phyloP scores from a whole-genome alignment of 2,113 vertebrate species.

The Oncorhynchus kisutch region DNA sequence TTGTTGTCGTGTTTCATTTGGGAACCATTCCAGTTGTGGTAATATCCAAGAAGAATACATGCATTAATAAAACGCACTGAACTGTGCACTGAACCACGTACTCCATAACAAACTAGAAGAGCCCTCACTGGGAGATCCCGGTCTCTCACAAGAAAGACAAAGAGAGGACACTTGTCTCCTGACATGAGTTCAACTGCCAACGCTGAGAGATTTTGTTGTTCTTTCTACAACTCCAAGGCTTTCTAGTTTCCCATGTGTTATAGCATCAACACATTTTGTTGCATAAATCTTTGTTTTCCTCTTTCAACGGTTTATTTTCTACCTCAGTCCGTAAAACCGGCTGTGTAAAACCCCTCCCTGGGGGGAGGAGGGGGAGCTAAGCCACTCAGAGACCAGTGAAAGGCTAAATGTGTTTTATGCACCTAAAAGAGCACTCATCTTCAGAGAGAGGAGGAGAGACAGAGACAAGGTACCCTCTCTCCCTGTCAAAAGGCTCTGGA shows the following conservation, averaged over 20 bases:
- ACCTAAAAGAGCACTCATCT: conserved; percentile 22
- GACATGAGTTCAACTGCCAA: conserved; percentile 1
- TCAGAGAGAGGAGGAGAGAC: not conserved
- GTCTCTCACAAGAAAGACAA: not conserved
- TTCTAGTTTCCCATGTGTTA: conserved; percentile 7
- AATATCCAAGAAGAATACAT: not conserved
- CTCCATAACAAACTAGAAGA: conserved; percentile 7
- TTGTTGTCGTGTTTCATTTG: not conserved
- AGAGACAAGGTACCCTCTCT: conserved; percentile 18
- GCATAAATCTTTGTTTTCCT: conserved; percentile 25
- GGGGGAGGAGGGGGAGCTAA: conserved; percentile 15
- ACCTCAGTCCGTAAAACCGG: conserved; percentile 23
- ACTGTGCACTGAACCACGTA: too few relatives aligned
- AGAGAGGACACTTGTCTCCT: not conserved
- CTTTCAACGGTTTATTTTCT: conserved; percentile 8
- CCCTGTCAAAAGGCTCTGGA: conserved; percentile 23
- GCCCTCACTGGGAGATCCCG: not conserved
- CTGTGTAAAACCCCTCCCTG: conserved; percentile 15
- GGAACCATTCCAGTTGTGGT: not conserved
- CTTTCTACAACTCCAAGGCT: conserved; percentile 1
- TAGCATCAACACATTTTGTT: conserved; percentile 25
- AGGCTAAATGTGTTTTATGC: conserved; percentile 30
- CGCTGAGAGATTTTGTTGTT: not conserved
- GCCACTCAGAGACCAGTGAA: conserved; percentile 7
- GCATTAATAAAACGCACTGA: not conserved